Percentiles rank a stretch among this genome's conserved stretches.
These are phyloP conservation scores for Choreutis nemorana DNA, from an alignment of 2,888 invertebrate species.

Conservation along the genomic window DNA sequence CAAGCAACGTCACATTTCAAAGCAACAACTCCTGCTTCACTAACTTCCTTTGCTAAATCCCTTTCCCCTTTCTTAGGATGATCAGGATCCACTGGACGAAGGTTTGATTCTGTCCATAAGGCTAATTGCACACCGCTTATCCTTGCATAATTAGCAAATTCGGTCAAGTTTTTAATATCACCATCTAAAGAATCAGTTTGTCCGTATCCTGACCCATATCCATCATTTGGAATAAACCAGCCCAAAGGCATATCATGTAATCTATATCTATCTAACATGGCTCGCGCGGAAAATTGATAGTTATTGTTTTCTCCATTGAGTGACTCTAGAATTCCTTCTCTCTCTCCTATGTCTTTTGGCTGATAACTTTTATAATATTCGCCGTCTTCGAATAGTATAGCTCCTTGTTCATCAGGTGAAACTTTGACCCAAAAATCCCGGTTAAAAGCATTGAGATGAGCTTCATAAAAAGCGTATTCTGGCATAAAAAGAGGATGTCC, in stretches of 20 bases:
- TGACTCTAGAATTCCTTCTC: constrained; percentile 44
- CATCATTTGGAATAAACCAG: constrained; percentile 56
- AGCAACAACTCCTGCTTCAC: constrained; percentile 38
- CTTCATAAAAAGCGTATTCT: constrained; percentile 49
- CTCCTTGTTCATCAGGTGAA: constrained; percentile 20
- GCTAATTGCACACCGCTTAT: constrained; percentile 43
- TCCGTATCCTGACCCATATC: constrained; percentile 53
- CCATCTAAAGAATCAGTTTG: constrained; percentile 47
- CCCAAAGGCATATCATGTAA: constrained; percentile 47
- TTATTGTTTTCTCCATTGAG: constrained; percentile 52
- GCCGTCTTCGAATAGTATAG: constrained; percentile 48
- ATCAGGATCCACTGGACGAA: constrained; percentile 38
- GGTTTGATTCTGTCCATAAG: constrained; percentile 50
- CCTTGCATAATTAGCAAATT: constrained; percentile 38
- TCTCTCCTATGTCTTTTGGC: constrained; percentile 34
- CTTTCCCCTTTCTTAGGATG: constrained; percentile 53
- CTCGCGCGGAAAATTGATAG: constrained; percentile 55
- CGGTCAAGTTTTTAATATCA: constrained; percentile 43
- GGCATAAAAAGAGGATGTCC: constrained; percentile 47
- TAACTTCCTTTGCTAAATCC: constrained; percentile 43
- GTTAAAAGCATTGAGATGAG: constrained; percentile 53
- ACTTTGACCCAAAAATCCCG: constrained; percentile 56
- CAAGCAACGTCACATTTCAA: constrained; percentile 57
- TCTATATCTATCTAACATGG: constrained; percentile 51
- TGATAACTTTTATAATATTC: constrained; percentile 44